Conservation (phyloP, 2,888 invertebrate genomes). For the Microdon myrmicae region DNA sequence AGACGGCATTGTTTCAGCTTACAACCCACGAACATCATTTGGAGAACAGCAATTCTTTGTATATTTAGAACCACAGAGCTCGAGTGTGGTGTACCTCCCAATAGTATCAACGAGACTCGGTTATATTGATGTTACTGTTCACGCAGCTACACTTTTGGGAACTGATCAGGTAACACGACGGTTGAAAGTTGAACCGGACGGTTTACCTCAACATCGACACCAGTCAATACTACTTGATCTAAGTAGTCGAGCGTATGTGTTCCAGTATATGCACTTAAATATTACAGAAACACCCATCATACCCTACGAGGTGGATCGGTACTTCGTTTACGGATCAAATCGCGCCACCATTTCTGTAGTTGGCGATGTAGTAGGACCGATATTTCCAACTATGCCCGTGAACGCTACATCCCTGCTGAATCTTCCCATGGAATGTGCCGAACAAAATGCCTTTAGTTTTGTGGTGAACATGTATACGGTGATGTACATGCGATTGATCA, state of each 20-base stretch:
- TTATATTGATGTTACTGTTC: conserved; percentile 75
- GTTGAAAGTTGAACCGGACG: conserved; percentile 82
- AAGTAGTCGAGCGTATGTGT: conserved; percentile 85
- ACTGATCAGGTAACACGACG: conserved; percentile 73
- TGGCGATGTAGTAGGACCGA: conserved; percentile 88
- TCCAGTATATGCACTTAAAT: conserved; percentile 92
- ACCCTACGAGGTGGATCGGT: conserved; percentile 85
- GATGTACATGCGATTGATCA: conserved; percentile 85
- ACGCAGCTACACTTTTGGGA: conserved; percentile 77
- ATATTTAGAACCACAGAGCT: conserved; percentile 79
- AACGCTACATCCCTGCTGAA: conserved; percentile 81
- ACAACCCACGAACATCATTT: conserved; percentile 85
- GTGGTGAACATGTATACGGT: conserved; percentile 90
- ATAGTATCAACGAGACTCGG: conserved; percentile 83
- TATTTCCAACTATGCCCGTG: conserved; percentile 89
- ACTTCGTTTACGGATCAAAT: conserved; percentile 92
- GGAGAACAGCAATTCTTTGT: conserved; percentile 94
- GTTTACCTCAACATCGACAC: conserved; percentile 87
- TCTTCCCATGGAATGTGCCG: conserved; percentile 86
- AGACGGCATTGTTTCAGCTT: conserved; percentile 80
- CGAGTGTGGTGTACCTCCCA: conserved; percentile 83
- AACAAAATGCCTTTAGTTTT: conserved; percentile 94
- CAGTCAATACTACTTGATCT: conserved; percentile 89
- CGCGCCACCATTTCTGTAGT: conserved; percentile 78
- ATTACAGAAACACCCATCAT: conserved; percentile 89